A percentile compares a stretch with the other conserved stretches of the same genome.
phyloP scores from a whole-genome alignment of 92 coral and sea anemone genomes.

The Muricea muricata region DNA sequence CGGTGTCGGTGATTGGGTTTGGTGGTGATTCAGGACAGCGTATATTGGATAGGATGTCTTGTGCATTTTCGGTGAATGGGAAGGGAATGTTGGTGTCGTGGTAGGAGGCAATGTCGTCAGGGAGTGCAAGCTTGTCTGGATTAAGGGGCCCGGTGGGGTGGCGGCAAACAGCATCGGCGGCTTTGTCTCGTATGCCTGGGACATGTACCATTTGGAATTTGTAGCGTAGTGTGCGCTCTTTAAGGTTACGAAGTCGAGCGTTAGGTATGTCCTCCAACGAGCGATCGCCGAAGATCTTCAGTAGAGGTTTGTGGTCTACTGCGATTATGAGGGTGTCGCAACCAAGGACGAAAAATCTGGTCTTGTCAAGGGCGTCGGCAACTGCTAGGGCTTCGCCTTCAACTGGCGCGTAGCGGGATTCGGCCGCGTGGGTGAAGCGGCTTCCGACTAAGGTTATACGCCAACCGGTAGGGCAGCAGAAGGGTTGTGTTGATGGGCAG shows the following conservation, averaged over 20 bases:
- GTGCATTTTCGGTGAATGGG: not conserved
- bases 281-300: constrained; percentile 16
- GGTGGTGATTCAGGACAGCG: not conserved
- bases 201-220: not conserved
- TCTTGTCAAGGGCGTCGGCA: constrained; percentile 31
- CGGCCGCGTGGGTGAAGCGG: constrained; percentile 15
- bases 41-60: not conserved
- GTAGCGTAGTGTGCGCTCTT: not conserved
- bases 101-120: not conserved
- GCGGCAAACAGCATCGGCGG: too few species aligned
- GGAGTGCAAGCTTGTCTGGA: not conserved
- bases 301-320: constrained; percentile 37
- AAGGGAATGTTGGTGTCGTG: not conserved
- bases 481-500: constrained; percentile 19
- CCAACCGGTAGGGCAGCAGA: constrained; percentile 14
- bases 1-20: not conserved
- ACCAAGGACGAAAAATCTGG: constrained; percentile 15
- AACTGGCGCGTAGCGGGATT: constrained; percentile 27
- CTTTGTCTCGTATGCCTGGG: too few species aligned
- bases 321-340: constrained; percentile 11
- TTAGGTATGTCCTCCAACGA: constrained; percentile 16
- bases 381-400: constrained; percentile 36
- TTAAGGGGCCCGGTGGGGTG: not conserved
- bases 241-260: too few species aligned
- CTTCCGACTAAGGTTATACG: constrained; percentile 3